Base-by-base conservation (phyloP, 2,797 vertebrate species). In the Sorex maritimensis region DNA sequence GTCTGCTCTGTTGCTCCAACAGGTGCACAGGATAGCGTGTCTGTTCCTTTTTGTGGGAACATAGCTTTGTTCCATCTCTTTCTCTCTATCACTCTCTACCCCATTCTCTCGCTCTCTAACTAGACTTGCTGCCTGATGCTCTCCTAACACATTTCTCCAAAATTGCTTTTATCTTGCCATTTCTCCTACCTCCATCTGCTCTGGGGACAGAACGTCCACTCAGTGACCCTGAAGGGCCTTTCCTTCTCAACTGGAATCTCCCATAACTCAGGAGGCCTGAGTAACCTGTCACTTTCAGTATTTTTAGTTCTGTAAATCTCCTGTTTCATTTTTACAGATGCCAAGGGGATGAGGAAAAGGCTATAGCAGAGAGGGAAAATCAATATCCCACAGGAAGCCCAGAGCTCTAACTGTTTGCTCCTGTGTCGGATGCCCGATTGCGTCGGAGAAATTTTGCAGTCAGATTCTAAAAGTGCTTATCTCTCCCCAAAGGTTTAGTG, bases 301-400 rank as follows among this genome's bases (percentile, higher is more conserved):
- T 97, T 98, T 98, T 97, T 96, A 97, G 97, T 97, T 97, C 97
- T 97, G 97, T 97, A 98, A 97, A 97, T 96, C 95, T 97, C 95
- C 72, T 97, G 95, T 97, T 98, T 98, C 95, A 94, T 95, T 97
- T 97, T 95, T 96, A 90, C 13, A 14, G 95, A 94, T 96, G 95
- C 94, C 95, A 96, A 97, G 96, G 97, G 93, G 96, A 98, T 90
- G 95, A 97, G 97, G 94, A 82, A 98, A 98, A 98, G 91, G 96
- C 97, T 96, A 68, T 80, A 96, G 95, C 79, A 44, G 96, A 97
- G 97, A 98, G 96, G 96, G 97, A 97, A 98, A 98, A 98, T 98
- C 98, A 97, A 98, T 98, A 98, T 77, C 0, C 96, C 92, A 95
- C 96, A 97, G 97, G 97, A 98, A 98, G 95, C 95, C 82, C 24